Evolutionary conservation across 2,888 invertebrate species (phyloP).

Genomic region (Platynereis dumerilii): DNA sequence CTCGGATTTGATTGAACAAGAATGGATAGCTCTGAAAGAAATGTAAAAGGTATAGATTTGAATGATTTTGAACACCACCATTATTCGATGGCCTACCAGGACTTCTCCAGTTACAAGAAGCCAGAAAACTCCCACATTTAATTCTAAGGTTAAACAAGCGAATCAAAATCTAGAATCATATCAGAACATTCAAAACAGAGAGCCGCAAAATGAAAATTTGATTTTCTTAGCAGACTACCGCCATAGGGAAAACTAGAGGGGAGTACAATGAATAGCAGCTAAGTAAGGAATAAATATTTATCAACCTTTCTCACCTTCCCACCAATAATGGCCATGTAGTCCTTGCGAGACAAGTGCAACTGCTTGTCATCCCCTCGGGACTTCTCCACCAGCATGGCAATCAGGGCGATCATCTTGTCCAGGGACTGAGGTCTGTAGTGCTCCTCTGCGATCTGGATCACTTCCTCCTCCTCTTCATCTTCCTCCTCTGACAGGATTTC

Average conservation of each 20-base stretch:
- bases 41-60: neutral
- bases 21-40: slow-evolving; percentile 83
- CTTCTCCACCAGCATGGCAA: slow-evolving; percentile 86
- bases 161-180: too few relatives aligned
- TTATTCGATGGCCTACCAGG: too few relatives aligned
- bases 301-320: slow-evolving; percentile 74
- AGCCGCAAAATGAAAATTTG: too few relatives aligned
- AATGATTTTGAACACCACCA: too few relatives aligned
- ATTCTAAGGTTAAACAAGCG: too few relatives aligned
- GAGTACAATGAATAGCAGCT: too few relatives aligned
- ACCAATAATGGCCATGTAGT: slow-evolving; percentile 82
- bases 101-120: too few relatives aligned
- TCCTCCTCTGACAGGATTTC: slow-evolving; percentile 74
- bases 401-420: slow-evolving; percentile 93
- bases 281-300: too few relatives aligned
- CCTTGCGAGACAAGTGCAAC: slow-evolving; percentile 77
- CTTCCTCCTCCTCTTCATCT: slow-evolving; percentile 70
- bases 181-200: too few relatives aligned
- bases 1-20: slow-evolving; percentile 91
- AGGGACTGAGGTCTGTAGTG: slow-evolving; percentile 88
- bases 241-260: too few relatives aligned
- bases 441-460: slow-evolving; percentile 70
- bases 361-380: slow-evolving; percentile 74
- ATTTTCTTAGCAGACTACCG: too few relatives aligned
- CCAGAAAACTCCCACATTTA: too few relatives aligned